Base-by-base conservation (phyloP, 2,797 vertebrate species). In the Vultur gryphus region DNA sequence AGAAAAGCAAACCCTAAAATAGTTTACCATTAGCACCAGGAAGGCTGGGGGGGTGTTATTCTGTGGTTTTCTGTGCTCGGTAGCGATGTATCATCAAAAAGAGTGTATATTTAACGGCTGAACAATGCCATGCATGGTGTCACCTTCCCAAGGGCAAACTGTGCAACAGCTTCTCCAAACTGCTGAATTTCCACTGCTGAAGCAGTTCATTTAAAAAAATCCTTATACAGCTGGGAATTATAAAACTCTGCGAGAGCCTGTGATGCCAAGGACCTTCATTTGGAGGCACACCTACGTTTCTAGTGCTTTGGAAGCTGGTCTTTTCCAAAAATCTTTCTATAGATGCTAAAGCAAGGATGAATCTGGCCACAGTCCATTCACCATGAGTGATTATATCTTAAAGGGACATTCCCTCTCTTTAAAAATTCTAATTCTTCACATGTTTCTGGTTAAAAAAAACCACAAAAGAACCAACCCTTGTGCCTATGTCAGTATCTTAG, bases 401-500 rank as follows among this genome's bases (percentile, higher is more conserved):
- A 88, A 96, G 91, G 48, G 88, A 80, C 83, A 87, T 93, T 95
- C 67, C 21, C 79, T 61, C 46, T 80, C 44, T 62, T 90, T 33
- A 90, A 94, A 90, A 92, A 86, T 55, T 64, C 58, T 69, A 87
- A 57, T 94, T 94, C 87, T 93, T 96, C 93, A 93, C 71, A 46
- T 87, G 69, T 95, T 97, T 90, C 93, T 95, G 48, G 58, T 93
- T 90, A 46, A 72, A 93, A 94, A 86, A 87, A 37, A 48, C 10
- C 46, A 71, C 58, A 76, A 79, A 94, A 95, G 71, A 90, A 78
- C 49, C 61, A 96, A 49, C 14, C 31, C 84, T 81, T 70, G 55
- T 93, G 96, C 94, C 93, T 95, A 52, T 97, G 94, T 98, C 90
- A 93, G 93, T 94, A 79, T 91, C 86, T 96, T 98, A 98, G 94